Evolutionary conservation across 1,140 invertebrate genomes (phyloP), one percentile per base, ranked within the genome.

Genomic region (Leucophenga varia): DNA sequence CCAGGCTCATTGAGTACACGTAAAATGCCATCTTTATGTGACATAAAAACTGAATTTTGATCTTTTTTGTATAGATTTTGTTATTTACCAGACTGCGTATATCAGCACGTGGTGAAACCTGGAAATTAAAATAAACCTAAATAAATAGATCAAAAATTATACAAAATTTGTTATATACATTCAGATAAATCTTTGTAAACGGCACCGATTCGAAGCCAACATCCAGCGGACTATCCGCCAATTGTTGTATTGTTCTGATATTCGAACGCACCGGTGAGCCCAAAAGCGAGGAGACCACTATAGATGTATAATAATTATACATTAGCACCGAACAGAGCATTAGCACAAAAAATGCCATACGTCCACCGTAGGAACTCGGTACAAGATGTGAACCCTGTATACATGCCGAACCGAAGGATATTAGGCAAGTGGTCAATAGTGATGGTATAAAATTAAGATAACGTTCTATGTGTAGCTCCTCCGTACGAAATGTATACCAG

Each of bases 221-320:
- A 25, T 70, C 59, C 36, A 74, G 32, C 1, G 57, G 44, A 32
- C 71, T 74, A 14, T 74, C 71, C 1, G 71, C 71, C 40, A 74
- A 41, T 39, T 74, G 71, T 14, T 55, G 57, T 14, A 74, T 43
- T 7, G 52, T 61, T 46, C 50, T 59, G 3, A 74, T 74, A 47
- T 68, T 59, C 7, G 71, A 72, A 5, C 69, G 60, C 1, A 69
- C 54, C 1, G 71, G 71, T 1, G 71, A 61, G 0, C 64, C 68
- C 45, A 74, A 43, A 12, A 74, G 19, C 4, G 46, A 64, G 7
- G 71, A 64, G 5, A 74, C 68, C 32, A 74, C 58, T 42, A 72
- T 65, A 18, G 71, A 74, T 3, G 71, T 74, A 35, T 74, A 74
- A 43, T 74, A 74, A 48, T 74, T 74, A 22, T 74, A 74, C 52